Conservation (phyloP, 2,113 vertebrate species). For the Suricata suricatta region DNA sequence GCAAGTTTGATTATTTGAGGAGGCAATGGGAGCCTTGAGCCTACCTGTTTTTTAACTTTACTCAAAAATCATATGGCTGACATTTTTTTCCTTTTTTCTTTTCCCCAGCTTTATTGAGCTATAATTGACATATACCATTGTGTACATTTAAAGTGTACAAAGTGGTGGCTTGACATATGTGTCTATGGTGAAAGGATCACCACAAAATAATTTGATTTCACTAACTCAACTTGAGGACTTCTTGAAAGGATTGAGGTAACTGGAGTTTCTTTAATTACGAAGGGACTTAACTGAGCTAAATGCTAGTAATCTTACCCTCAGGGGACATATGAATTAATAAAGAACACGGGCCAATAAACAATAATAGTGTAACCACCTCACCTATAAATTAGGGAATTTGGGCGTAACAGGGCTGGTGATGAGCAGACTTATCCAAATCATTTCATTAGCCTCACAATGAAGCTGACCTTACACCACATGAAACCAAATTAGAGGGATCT, state of each 20-base stretch:
- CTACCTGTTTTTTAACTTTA: conserved; percentile 12
- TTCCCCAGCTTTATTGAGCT: not conserved
- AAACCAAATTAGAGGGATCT: not conserved
- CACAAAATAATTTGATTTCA: conserved; percentile 9
- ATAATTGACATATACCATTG: not conserved
- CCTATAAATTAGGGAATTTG: not conserved
- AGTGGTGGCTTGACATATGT: not conserved
- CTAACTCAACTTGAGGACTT: conserved; percentile 18
- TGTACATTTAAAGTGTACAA: not conserved
- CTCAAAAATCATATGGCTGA: not conserved
- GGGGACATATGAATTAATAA: not conserved
- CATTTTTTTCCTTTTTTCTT: not conserved
- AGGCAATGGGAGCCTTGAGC: not conserved
- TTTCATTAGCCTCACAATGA: not conserved
- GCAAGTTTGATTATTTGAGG: not conserved
- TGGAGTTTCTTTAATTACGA: not conserved
- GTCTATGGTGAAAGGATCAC: not conserved
- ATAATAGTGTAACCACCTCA: not conserved
- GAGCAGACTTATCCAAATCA: not conserved
- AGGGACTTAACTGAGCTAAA: not conserved
- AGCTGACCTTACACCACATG: not conserved
- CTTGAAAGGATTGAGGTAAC: not conserved
- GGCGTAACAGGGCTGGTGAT: not conserved
- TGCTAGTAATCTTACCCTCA: not conserved
- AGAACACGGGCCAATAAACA: not conserved